Percentiles rank a stretch among this genome's conserved stretches.
These are phyloP conservation scores for Tragulus kanchil DNA, from an alignment of 2,113 vertebrate species.

Conservation along the genomic window DNA sequence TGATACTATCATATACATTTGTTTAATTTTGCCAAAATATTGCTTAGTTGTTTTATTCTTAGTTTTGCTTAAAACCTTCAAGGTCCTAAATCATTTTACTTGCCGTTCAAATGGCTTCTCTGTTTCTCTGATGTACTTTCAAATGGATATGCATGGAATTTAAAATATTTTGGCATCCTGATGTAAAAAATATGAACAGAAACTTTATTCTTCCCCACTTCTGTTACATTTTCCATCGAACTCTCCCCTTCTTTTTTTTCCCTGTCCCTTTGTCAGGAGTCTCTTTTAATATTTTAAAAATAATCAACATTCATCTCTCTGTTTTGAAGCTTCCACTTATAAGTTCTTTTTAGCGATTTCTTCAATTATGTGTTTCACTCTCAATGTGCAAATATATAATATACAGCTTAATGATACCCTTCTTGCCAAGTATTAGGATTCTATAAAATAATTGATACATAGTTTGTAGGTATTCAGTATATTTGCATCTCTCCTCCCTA, in stretches of 20 bases:
- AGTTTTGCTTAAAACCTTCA: constrained; percentile 37
- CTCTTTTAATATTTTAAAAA: not conserved
- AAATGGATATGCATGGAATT: constrained; percentile 24
- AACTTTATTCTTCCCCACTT: not conserved
- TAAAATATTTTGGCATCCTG: constrained; percentile 21
- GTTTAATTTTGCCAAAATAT: not conserved
- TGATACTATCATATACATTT: constrained; percentile 12
- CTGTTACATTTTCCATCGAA: not conserved
- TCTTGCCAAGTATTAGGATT: not conserved
- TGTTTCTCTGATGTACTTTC: constrained; percentile 11
- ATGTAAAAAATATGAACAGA: constrained; percentile 24
- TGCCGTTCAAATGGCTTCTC: constrained; percentile 27
- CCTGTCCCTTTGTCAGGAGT: not conserved
- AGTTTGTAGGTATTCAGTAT: not conserved
- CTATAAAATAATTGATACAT: not conserved
- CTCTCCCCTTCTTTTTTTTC: not conserved
- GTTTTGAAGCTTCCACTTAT: not conserved
- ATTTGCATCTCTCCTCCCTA: not conserved
- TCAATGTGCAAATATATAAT: not conserved
- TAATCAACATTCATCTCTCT: not conserved
- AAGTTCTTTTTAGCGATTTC: not conserved
- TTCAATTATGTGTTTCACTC: not conserved
- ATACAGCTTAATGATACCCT: not conserved
- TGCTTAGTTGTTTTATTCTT: not conserved
- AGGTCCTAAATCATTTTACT: constrained; percentile 46